Percentiles rank a stretch among this genome's conserved stretches.
Conservation (phyloP, 2,888 invertebrate genomes). For the Chymomyza caudatula region DNA sequence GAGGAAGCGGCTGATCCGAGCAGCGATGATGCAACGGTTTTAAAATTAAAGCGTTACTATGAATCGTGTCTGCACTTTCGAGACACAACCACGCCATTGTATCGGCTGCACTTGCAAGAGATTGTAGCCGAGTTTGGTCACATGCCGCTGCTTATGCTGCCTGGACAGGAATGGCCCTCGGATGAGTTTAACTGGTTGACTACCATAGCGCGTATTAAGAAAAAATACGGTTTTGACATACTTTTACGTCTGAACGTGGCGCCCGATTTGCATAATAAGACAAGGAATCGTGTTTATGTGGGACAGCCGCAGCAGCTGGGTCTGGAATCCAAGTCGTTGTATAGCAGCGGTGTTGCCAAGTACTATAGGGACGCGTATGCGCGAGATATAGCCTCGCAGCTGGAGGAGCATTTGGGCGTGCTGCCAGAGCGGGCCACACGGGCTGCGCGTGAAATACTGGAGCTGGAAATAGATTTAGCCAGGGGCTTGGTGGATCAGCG, state of each 20-base stretch:
- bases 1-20: constrained; percentile 46
- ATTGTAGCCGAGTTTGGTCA: constrained; percentile 63
- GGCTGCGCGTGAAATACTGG: constrained; percentile 57
- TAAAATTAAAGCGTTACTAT: constrained; percentile 70
- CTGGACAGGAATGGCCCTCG: constrained; percentile 38
- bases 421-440: constrained; percentile 34
- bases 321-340: constrained; percentile 40
- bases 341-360: constrained; percentile 35
- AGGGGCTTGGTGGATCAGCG: constrained; percentile 48
- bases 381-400: constrained; percentile 31
- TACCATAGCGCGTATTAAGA: constrained; percentile 64
- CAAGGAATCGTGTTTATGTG: constrained; percentile 55
- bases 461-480: constrained; percentile 58
- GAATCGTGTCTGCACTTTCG: constrained; percentile 62
- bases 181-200: constrained; percentile 67
- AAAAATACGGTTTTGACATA: constrained; percentile 70
- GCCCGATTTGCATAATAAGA: constrained; percentile 48
- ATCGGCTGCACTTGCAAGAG: constrained; percentile 45
- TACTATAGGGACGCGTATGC: constrained; percentile 36
- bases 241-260: constrained; percentile 55
- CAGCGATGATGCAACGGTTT: constrained; percentile 37
- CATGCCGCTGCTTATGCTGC: constrained; percentile 62
- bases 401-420: constrained; percentile 57
- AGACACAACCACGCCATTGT: constrained; percentile 20
- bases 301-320: constrained; percentile 61